Evolutionary conservation across 2,113 vertebrate genomes (phyloP).

Genomic region (Pachypanchax playfairii): DNA sequence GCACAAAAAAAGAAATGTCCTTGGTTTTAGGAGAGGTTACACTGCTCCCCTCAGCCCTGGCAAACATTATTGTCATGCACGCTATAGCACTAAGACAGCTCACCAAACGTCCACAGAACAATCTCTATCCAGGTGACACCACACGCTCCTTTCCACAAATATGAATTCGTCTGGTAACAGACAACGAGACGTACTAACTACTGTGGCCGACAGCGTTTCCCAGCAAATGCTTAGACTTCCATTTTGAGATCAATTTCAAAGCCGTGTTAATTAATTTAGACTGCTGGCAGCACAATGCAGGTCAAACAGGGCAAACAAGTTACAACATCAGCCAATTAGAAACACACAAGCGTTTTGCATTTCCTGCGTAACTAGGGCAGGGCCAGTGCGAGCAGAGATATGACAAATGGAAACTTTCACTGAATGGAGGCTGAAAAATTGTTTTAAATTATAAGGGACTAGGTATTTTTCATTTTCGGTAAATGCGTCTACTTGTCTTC

Average conservation of each 20-base stretch:
- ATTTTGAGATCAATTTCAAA: slow-evolving; percentile 75
- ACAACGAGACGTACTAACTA: slow-evolving; percentile 65
- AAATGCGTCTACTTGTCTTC: slow-evolving; percentile 21
- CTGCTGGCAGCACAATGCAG: slow-evolving; percentile 75
- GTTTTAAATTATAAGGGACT: slow-evolving; percentile 11
- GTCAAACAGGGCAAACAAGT: slow-evolving; percentile 74
- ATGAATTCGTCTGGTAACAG: slow-evolving; percentile 62
- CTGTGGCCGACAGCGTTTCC: slow-evolving; percentile 65
- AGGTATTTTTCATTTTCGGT: slow-evolving; percentile 8
- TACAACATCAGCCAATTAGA: slow-evolving; percentile 78
- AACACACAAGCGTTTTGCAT: slow-evolving; percentile 54
- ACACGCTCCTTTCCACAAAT: slow-evolving; percentile 43
- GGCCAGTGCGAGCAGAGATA: slow-evolving; percentile 35
- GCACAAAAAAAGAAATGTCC: slow-evolving; percentile 71
- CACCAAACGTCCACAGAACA: slow-evolving; percentile 20
- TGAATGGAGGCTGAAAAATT: slow-evolving; percentile 23
- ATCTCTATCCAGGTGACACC: slow-evolving; percentile 35
- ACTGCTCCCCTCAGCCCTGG: slow-evolving; percentile 54
- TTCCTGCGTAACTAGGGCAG: slow-evolving; percentile 51
- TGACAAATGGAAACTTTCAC: slow-evolving; percentile 45
- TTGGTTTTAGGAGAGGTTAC: slow-evolving; percentile 78
- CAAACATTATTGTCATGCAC: slow-evolving; percentile 55
- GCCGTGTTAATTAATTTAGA: slow-evolving; percentile 79
- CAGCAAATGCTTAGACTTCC: slow-evolving; percentile 68
- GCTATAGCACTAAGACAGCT: slow-evolving; percentile 33